Conservation (phyloP, 2,113 vertebrate genomes). For the Atrichornis clamosus region DNA sequence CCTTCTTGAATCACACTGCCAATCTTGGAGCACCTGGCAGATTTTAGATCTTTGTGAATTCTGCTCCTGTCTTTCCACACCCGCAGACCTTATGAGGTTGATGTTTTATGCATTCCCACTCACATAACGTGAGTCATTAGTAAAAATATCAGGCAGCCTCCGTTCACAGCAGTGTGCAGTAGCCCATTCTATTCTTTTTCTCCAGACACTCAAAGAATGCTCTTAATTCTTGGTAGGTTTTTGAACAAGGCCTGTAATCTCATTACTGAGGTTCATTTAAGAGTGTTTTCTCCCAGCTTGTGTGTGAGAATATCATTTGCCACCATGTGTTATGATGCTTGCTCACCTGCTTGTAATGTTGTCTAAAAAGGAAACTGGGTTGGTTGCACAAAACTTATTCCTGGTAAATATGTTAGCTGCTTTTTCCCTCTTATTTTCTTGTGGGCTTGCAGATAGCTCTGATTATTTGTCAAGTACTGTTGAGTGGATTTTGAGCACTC, state of each 20-base stretch:
- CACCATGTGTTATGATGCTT: fast-evolving
- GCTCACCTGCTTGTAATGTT: background rate
- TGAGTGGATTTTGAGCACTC: background rate
- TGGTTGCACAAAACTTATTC: background rate
- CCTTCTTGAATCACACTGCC: background rate
- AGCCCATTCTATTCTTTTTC: background rate
- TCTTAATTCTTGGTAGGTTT: background rate
- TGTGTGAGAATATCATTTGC: background rate
- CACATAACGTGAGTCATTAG: slow-evolving; percentile 19
- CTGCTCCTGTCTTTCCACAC: background rate
- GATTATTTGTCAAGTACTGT: background rate
- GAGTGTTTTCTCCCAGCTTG: background rate
- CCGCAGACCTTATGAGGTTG: background rate
- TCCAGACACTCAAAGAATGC: background rate
- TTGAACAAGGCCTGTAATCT: background rate
- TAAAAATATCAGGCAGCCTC: slow-evolving; percentile 18
- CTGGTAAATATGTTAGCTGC: background rate
- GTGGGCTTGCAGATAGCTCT: background rate
- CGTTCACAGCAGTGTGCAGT: background rate
- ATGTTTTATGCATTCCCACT: slow-evolving; percentile 35
- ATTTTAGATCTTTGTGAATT: slow-evolving; percentile 38
- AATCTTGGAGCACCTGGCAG: background rate
- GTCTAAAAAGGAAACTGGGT: background rate
- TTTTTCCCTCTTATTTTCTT: background rate
- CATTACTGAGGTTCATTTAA: background rate